These are phyloP conservation scores for Halichondria panicea DNA, from an alignment of 37 sponge, comb jelly and placozoan species.

Conservation along the genomic window DNA sequence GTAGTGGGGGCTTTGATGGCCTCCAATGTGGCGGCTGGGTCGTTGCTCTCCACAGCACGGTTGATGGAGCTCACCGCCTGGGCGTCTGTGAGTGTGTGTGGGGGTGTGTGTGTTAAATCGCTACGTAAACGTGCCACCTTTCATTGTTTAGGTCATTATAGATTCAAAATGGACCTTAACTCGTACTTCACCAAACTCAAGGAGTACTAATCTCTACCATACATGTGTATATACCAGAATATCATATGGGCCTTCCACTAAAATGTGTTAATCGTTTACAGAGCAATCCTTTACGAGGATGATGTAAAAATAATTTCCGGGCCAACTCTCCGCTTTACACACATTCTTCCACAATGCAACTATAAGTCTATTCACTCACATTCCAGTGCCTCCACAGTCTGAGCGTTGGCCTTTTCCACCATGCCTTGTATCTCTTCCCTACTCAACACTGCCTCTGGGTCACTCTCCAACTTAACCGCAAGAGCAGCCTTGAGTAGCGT, in stretches of 20 bases:
- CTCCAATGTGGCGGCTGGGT: conserved; percentile 39
- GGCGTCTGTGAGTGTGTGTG: conserved; percentile 48
- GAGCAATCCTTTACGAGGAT: too few relatives aligned
- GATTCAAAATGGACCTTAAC: too few relatives aligned
- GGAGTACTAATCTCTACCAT: too few relatives aligned
- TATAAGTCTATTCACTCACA: conserved; percentile 40
- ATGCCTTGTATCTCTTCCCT: conserved; percentile 71
- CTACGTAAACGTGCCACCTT: background rate
- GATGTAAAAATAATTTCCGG: background rate
- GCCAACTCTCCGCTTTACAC: background rate
- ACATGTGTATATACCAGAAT: too few relatives aligned
- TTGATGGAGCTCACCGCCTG: conserved; percentile 75
- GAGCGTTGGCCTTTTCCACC: conserved; percentile 75
- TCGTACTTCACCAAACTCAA: too few relatives aligned
- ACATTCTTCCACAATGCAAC: background rate
- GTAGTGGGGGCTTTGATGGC: conserved; percentile 55
- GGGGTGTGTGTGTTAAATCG: background rate
- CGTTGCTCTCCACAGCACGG: conserved; percentile 29
- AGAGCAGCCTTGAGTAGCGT: conserved; percentile 46
- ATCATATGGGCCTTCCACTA: too few relatives aligned
- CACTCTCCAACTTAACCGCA: conserved; percentile 66
- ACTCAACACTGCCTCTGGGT: conserved; percentile 47
- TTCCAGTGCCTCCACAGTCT: conserved; percentile 69
- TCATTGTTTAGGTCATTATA: background rate
- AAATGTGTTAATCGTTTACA: too few relatives aligned